Evolutionary conservation across 37 sponge, comb jelly and placozoan genomes (phyloP).

Genomic region (Geodia barretti): DNA sequence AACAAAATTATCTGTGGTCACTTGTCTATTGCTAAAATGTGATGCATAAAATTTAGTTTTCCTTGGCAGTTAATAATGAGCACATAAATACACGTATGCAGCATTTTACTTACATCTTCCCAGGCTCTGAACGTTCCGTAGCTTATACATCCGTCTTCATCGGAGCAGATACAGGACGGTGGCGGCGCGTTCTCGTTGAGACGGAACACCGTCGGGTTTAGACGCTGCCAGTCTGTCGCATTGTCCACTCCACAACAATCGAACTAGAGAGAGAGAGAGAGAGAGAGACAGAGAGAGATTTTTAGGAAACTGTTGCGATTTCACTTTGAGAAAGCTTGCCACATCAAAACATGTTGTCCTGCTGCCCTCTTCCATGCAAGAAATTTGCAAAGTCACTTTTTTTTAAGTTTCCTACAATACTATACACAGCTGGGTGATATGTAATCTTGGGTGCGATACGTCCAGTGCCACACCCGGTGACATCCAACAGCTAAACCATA

Average conservation of each 20-base stretch:
- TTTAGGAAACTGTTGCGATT: too few species aligned
- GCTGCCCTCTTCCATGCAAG: too few species aligned
- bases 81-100: too few species aligned
- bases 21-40: too few species aligned
- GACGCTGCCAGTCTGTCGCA: slow-evolving; percentile 28
- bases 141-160: neutral
- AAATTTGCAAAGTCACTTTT: too few species aligned
- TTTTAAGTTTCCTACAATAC: too few species aligned
- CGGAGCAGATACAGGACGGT: slow-evolving; percentile 1
- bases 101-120: neutral
- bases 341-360: too few species aligned
- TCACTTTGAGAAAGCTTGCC: too few species aligned
- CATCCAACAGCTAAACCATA: neutral
- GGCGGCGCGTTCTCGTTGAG: neutral
- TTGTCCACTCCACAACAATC: slow-evolving; percentile 46
- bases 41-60: too few species aligned
- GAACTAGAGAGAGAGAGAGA: slow-evolving; percentile 32
- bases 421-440: neutral
- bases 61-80: too few species aligned
- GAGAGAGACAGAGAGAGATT: neutral
- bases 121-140: neutral
- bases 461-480: too few species aligned
- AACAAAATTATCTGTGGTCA: too few species aligned
- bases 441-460: neutral
- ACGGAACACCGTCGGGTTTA: slow-evolving; percentile 5